Evolutionary conservation across 1,140 invertebrate species (phyloP), one percentile per base, ranked within the genome.

Genomic region (Leptopilina clavipes): DNA sequence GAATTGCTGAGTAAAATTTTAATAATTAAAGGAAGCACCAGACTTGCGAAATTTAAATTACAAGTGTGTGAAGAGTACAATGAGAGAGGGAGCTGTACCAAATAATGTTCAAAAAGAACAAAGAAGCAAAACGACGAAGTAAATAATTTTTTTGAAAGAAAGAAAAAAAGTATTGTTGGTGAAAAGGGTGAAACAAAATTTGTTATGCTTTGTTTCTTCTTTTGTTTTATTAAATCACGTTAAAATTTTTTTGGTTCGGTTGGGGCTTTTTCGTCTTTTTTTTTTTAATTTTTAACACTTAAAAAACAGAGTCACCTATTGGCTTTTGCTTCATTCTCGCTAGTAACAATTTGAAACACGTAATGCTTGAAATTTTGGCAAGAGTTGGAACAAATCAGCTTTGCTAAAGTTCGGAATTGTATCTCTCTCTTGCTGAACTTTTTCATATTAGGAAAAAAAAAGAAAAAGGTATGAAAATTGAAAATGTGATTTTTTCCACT

Each of bases 21-120:
- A 40, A 65, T 31, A 37, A 65, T 31, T 37, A 37, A 65, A 31
- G 25, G 25, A 65, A 65, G 59, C 22, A 31, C 3, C 25, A 31
- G 59, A n/a, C 2, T 54, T 18, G 17, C 17, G 19, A 12, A 65
- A 65, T 25, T 65, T 14, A 17, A 65, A 65, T 65, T 31, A 31
- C 59, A 65, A 65, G 11, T 2, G 5, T 2, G 25, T 65, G 59
- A 31, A 65, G 48, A 52, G 48, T 52, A 65, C 59, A 65, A 65
- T 65, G 59, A 65, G 22, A 65, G 59, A 65, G 59, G 59, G 59
- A 37, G 59, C 59, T 65, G 59, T 65, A 31, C 59, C 59, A 65
- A 65, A 65, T n/a, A 65, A 31, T 31, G 59, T 65, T 65, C 22
- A 65, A 65, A 31, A 22, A 31, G 59, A 65, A 65, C 59, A 65